Conservation (phyloP, 2,888 invertebrate species). For the Apomyelois bistriatella region DNA sequence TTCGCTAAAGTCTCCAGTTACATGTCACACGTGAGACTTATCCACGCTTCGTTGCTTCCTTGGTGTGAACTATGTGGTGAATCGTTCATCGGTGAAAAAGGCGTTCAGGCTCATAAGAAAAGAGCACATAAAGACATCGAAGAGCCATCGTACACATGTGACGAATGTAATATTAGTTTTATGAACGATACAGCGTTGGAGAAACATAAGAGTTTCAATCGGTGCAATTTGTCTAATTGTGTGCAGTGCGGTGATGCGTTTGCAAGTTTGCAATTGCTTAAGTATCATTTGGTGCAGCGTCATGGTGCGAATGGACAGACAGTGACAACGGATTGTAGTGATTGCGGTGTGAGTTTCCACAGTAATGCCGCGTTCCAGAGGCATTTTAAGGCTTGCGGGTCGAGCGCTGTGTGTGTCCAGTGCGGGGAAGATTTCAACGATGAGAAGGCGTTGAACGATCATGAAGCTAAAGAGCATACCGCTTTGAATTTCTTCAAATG, state of each 20-base stretch:
- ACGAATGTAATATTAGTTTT: slow-evolving; percentile 29
- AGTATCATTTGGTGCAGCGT: slow-evolving; percentile 21
- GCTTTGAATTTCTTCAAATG: slow-evolving; percentile 4
- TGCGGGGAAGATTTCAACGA: not conserved
- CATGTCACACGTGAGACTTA: not conserved
- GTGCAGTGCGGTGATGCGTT: slow-evolving; percentile 29
- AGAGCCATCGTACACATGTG: slow-evolving; percentile 23
- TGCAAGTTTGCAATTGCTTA: slow-evolving; percentile 13
- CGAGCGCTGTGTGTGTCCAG: not conserved
- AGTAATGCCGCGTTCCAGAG: slow-evolving; percentile 3
- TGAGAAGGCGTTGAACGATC: not conserved
- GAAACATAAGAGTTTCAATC: slow-evolving; percentile 21
- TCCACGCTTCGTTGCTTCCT: not conserved
- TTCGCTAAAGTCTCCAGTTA: slow-evolving; percentile 7
- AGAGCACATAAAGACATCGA: slow-evolving; percentile 11
- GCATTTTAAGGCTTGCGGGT: not conserved
- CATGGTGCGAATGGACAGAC: not conserved
- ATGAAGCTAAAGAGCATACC: not conserved
- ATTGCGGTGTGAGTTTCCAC: slow-evolving; percentile 2
- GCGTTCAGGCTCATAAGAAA: slow-evolving; percentile 34
- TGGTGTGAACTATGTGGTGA: slow-evolving; percentile 39
- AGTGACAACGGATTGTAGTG: not conserved
- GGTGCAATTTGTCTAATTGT: slow-evolving; percentile 21
- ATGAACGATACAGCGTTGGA: slow-evolving; percentile 22
- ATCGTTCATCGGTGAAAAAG: slow-evolving; percentile 36